Conservation (phyloP, 1,140 invertebrate species). For the Berghia stephanieae region DNA sequence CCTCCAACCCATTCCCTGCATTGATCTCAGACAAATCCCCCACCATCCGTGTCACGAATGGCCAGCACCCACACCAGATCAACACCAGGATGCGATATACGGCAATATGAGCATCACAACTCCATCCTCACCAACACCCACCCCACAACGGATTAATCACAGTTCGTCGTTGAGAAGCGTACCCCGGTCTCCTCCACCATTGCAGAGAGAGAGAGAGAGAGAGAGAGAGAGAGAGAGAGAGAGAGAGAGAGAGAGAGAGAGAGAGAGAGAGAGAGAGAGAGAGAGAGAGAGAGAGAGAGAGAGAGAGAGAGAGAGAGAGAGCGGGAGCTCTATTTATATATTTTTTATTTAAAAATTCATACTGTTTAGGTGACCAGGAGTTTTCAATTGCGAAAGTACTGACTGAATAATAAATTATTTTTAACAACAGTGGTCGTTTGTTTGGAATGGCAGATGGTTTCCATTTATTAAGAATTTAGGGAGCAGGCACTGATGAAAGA, state of each 20-base stretch:
- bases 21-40: no score
- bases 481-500: no score
- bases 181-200: no score
- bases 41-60: no score
- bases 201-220: conserved; percentile 16
- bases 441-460: neutral
- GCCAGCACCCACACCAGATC: neutral
- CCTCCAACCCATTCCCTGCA: no score
- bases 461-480: neutral
- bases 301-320: conserved; percentile 8
- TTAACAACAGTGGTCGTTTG: neutral
- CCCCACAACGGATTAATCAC: no score
- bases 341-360: neutral
- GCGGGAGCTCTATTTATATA: no score
- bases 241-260: conserved; percentile 14
- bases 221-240: conserved; percentile 18
- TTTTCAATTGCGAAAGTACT: neutral
- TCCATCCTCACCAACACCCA: no score
- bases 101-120: neutral
- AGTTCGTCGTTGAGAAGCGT: no score
- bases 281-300: neutral
- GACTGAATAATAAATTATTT: neutral
- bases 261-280: neutral
- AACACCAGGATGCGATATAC: no score
- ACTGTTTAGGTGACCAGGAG: neutral